Percentiles rank a stretch among this genome's conserved stretches.
These are phyloP conservation scores for Hypomesus transpacificus DNA, from an alignment of 2,113 vertebrate genomes.

Conservation along the genomic window DNA sequence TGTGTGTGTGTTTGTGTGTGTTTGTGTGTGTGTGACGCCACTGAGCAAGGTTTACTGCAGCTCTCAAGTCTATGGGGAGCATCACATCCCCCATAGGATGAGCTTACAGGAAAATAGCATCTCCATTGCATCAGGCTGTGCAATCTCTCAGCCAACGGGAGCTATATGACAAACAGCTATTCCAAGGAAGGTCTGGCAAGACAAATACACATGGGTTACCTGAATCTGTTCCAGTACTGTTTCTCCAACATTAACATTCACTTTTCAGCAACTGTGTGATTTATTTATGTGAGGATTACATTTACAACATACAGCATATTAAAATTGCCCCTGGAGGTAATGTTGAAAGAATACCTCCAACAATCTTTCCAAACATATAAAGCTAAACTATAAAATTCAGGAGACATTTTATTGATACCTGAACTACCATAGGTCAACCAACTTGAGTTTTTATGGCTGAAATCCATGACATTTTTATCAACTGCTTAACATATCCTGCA, in stretches of 20 bases:
- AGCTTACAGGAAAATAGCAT: conserved; percentile 56
- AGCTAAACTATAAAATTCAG: conserved; percentile 26
- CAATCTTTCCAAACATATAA: conserved; percentile 25
- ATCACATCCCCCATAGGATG: conserved; percentile 36
- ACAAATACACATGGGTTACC: neutral
- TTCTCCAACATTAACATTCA: neutral
- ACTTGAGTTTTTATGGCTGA: conserved; percentile 35
- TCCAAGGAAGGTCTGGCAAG: neutral
- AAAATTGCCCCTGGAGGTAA: neutral
- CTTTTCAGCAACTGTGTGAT: neutral
- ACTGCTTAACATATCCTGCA: conserved; percentile 46
- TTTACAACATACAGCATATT: neutral
- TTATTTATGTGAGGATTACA: neutral
- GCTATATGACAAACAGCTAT: conserved; percentile 16
- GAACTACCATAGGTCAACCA: conserved; percentile 31
- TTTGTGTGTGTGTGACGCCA: conserved; percentile 20
- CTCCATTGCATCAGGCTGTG: conserved; percentile 51
- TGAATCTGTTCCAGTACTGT: neutral
- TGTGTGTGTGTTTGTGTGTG: conserved; percentile 1
- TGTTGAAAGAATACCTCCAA: conserved; percentile 19
- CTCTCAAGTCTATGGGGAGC: conserved; percentile 49
- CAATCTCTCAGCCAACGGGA: conserved; percentile 36
- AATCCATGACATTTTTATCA: conserved; percentile 31
- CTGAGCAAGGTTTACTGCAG: conserved; percentile 55
- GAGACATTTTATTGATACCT: conserved; percentile 35